phyloP scores from a whole-genome alignment of 2,888 invertebrate genomes.

The Leptinotarsa rubiginosa region DNA sequence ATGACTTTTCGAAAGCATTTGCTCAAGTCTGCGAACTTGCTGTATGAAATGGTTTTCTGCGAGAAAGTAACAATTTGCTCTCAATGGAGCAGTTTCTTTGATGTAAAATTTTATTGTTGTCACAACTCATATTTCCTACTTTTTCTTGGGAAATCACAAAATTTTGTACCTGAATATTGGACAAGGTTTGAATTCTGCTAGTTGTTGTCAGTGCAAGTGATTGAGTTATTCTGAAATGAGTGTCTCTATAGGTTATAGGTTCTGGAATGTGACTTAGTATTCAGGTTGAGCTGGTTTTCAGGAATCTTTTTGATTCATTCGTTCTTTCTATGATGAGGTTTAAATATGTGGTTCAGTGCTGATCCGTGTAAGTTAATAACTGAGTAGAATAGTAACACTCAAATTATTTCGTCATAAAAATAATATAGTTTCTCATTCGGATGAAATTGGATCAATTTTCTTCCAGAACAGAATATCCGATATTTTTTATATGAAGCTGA shows the following conservation, averaged over 20 bases:
- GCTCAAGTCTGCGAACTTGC: background rate
- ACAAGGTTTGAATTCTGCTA: constrained; percentile 19
- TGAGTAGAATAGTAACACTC: background rate
- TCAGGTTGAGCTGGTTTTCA: background rate
- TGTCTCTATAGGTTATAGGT: background rate
- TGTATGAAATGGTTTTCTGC: background rate
- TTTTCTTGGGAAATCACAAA: background rate
- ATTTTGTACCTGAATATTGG: background rate
- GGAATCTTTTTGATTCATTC: background rate
- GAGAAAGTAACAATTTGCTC: background rate
- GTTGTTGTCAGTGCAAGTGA: constrained; percentile 6
- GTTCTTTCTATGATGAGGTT: background rate
- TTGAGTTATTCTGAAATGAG: background rate
- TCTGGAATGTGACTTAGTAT: background rate
- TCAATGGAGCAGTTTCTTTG: background rate
- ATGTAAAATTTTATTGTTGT: background rate
- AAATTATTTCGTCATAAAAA: background rate
- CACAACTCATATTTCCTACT: background rate
- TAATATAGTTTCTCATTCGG: background rate
- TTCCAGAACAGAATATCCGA: background rate
- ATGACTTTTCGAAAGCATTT: background rate
- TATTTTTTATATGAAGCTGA: background rate
- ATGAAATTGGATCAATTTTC: background rate
- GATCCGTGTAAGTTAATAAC: background rate
- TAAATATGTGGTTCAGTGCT: background rate